Base-by-base conservation (phyloP, 2,797 vertebrate genomes). In the Labroides dimidiatus region DNA sequence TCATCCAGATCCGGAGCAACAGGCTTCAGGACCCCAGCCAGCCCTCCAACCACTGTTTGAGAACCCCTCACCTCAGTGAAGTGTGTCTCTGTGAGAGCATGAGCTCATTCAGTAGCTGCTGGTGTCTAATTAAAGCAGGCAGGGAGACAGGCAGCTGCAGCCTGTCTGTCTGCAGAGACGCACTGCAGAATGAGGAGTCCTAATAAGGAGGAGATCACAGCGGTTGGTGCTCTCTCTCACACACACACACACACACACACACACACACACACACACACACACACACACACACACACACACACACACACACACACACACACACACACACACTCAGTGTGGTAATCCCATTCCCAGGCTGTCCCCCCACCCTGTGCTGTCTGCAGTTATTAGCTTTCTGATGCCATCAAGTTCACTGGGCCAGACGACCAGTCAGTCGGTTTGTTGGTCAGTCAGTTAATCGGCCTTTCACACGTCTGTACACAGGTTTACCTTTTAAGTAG, bases 191-290 rank as follows among this genome's bases (percentile, higher is more conserved):
- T 63, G 42, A 72, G n/a, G 66, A 80, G 45, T 69, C 85, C 80
- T 84, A 83, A 89, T 86, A 87, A 87, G 84, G 79, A 79, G 69
- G 64, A 72, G 74, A 82, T 73, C 68, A 44, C 54, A 52, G 72
- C 14, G 0, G 24, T 50, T 20, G 45, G 13, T 42, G 4, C 58
- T 66, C 62, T 59, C 59, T 47, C 48, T 53, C 63, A 65, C 55
- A 44, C 69, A 49, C 62, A 36, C 24, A 33, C 30, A 33, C 30
- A 33, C 30, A 33, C 30, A 33, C 30, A 33, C 30, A 33, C 30
- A 33, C 30, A 33, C 30, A 33, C 30, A 27, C 24, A 27, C 24
- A 27, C 24, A 27, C 24, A 27, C 24, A 27, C 30, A 27, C 24
- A 27, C 24, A 27, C 24, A 27, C 24, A 27, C 24, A 27, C 63